Evolutionary conservation across 1,140 invertebrate genomes (phyloP), one percentile per base, ranked within the genome.

Genomic region (Procambarus virginalis): DNA sequence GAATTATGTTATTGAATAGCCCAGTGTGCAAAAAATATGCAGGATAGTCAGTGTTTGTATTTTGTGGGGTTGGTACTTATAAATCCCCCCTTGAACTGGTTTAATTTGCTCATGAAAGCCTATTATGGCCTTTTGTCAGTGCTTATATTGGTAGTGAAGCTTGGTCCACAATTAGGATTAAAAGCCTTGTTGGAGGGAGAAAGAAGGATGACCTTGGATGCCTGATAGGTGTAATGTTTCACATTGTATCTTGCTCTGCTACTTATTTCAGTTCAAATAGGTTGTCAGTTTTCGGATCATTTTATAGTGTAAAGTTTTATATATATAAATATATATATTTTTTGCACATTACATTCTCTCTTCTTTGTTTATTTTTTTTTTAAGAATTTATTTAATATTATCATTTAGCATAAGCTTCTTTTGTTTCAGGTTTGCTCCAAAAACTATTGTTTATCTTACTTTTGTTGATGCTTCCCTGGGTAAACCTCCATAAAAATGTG

Each of bases 251-350:
- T 55, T 78, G 12, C 46, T 78, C 20, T 49, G 76, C 14, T 78
- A 20, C 76, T 64, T 70, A 46, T 86, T 86, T 86, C 84, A 86
- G 84, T 86, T 79, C 84, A 79, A 86, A 79, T 51, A 84, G 78
- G 84, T 86, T 76, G 77, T 55, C 76, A 86, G 58, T 86, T 78
- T 76, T 76, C 75, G 46, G 84, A 75, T 86, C 68, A 76, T 86
- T 34, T 68, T 85, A 79, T 79, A 46, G 17, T 64, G 68, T 64
- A 9, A 48, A 60, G 12, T 12, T 78, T 46, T 78, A 79, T 86
- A 86, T 86, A 84, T 84, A 17, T 64, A 64, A 17, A 17, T 64
- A 64, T 64, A 20, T 64, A 20, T 64, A 64, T 55, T 9, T 73
- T 73, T 73, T 34, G 68, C n/a, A 73, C 68, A 73, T 73, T 34